These are phyloP conservation scores for Galagoides demidoff DNA, from an alignment of 2,797 vertebrate species.

Conservation along the genomic window DNA sequence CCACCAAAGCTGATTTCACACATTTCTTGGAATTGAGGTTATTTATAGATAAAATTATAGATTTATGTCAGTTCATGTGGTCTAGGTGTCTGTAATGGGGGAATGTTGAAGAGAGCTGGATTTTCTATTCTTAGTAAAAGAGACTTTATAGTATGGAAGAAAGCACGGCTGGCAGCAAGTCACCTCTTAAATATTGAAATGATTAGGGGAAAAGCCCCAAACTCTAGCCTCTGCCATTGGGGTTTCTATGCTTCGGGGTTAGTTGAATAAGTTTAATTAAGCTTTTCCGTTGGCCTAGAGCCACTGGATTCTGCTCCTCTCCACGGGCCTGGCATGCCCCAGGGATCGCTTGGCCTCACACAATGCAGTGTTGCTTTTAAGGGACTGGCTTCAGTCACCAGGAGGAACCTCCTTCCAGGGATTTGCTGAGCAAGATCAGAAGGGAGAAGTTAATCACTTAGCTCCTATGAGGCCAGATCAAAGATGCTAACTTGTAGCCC, in stretches of 20 bases:
- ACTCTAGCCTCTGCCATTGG: background rate
- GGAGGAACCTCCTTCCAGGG: conserved; percentile 19
- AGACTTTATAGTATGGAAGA: background rate
- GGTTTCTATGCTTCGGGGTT: background rate
- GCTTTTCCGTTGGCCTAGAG: conserved; percentile 57
- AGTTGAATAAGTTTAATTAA: conserved; percentile 63
- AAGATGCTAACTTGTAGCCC: conserved; percentile 15
- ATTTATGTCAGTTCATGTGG: conserved; percentile 37
- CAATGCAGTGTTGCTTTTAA: background rate
- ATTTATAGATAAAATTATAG: conserved; percentile 49
- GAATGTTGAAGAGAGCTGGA: background rate
- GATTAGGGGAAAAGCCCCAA: background rate
- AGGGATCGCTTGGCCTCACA: background rate
- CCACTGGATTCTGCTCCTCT: background rate
- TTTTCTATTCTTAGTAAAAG: background rate
- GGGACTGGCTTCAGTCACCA: background rate
- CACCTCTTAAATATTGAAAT: background rate
- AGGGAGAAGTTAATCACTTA: conserved; percentile 38
- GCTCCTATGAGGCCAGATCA: conserved; percentile 51
- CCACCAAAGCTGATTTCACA: background rate
- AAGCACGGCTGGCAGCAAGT: background rate
- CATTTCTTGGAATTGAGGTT: conserved; percentile 55
- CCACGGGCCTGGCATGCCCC: background rate
- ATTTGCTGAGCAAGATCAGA: background rate
- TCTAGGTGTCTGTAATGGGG: background rate